Evolutionary conservation across 1,140 invertebrate genomes (phyloP), one percentile per base, ranked within the genome.

Genomic region (Drosophila willistoni): DNA sequence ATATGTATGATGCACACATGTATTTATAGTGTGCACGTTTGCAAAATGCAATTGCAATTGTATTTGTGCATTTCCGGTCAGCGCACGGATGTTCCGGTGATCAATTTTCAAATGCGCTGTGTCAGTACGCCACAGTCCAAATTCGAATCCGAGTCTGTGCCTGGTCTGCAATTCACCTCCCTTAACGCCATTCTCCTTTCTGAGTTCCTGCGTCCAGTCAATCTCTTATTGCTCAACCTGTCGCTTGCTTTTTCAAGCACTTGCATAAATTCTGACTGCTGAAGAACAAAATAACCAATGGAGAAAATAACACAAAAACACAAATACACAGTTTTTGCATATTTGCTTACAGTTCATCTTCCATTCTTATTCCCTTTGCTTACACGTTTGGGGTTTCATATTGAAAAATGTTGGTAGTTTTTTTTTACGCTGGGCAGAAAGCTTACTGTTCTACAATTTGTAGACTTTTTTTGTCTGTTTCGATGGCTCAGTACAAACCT

Each of bases 71-170:
- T 81, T 89, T 89, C 84, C 84, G 84, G 80, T 89, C 80, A 84
- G 85, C 81, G 84, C 80, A 81, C 84, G 84, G 84, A 89, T 90
- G 80, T 89, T 89, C 84, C 84, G 84, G 84, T 89, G 84, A 89
- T 89, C 84, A 89, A 89, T 89, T 89, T 89, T 89, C 84, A 89
- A 89, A 89, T 89, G 75, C 84, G 77, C 84, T 84, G 81, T 76
- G 84, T 89, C 84, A 89, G 84, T 79, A 63, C 61, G 25, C 56
- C 25, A 62, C 14, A 29, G 56, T 17, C 42, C 25, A 51, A 63
- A 19, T 36, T 66, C 33, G n/a, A 9, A 12, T 25, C 42, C 61
- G 71, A 77, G 76, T 77, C 76, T 19, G 44, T 56, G 56, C 55
- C 47, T 44, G 67, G 56, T 67, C 41, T 64, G 56, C 54, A 68